These are phyloP conservation scores for Hemitrygon akajei DNA, from an alignment of 2,797 vertebrate species.

Conservation along the genomic window DNA sequence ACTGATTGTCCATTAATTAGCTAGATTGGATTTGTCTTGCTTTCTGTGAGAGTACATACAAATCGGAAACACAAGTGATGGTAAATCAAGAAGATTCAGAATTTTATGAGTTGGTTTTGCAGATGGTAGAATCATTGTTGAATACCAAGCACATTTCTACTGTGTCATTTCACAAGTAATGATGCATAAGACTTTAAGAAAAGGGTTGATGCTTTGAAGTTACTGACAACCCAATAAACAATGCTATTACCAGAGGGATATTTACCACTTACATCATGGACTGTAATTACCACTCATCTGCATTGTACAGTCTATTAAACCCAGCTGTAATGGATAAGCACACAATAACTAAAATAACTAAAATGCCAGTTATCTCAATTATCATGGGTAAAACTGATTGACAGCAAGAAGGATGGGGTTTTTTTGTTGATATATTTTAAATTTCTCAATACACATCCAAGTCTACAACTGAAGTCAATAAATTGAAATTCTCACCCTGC, in stretches of 20 bases:
- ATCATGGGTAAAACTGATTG: background rate
- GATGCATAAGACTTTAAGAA: background rate
- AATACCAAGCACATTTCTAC: background rate
- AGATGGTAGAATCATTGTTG: background rate
- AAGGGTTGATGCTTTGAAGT: background rate
- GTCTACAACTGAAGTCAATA: background rate
- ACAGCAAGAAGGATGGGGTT: background rate
- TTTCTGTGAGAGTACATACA: background rate
- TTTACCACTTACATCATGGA: background rate
- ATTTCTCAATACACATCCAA: background rate
- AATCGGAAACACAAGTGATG: background rate
- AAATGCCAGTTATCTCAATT: background rate
- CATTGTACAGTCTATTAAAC: slow-evolving; percentile 21
- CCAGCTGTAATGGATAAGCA: slow-evolving; percentile 1
- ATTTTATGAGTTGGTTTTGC: background rate
- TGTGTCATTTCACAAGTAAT: background rate
- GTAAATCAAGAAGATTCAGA: background rate
- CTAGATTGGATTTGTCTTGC: no score
- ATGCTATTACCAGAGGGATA: background rate
- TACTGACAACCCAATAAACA: background rate
- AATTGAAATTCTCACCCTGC: background rate
- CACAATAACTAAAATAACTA: background rate
- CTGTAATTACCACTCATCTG: slow-evolving; percentile 31
- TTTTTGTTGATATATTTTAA: background rate
- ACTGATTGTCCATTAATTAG: no score